Evolutionary conservation across 2,797 vertebrate genomes (phyloP).

Genomic region (Chelon labrosus): DNA sequence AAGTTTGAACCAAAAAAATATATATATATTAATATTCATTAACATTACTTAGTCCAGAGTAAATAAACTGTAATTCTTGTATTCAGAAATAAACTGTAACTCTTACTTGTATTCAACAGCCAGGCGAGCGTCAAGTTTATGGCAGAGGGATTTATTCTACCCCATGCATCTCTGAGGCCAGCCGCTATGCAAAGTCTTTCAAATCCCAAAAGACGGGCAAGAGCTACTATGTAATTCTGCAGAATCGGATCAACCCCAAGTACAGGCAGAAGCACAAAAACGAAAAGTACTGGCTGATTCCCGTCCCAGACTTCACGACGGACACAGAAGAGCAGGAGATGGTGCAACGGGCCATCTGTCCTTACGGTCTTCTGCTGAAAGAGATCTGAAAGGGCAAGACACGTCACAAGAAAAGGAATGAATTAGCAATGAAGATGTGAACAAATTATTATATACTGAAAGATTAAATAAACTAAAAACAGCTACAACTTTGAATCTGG

Average conservation of each 20-base stretch:
- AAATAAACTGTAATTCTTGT: too few species aligned
- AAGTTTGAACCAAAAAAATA: too few species aligned
- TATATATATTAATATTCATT: too few species aligned
- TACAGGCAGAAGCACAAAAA: slow-evolving; percentile 17
- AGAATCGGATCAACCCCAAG: slow-evolving; percentile 35
- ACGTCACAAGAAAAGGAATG: neutral
- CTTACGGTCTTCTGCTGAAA: slow-evolving; percentile 38
- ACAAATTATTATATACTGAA: neutral
- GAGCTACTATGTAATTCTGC: slow-evolving; percentile 21
- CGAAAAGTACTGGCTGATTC: slow-evolving; percentile 23
- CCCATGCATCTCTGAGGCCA: slow-evolving; percentile 2
- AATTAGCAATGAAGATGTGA: neutral
- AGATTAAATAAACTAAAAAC: too few species aligned
- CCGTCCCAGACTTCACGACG: fast-evolving
- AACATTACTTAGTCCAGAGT: too few species aligned
- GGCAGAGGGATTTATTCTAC: slow-evolving; percentile 40
- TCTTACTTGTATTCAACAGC: slow-evolving; percentile 27
- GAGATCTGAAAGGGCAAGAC: slow-evolving; percentile 1
- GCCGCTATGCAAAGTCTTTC: slow-evolving; percentile 6
- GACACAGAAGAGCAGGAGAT: neutral
- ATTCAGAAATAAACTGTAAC: too few species aligned
- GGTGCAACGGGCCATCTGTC: slow-evolving; percentile 30
- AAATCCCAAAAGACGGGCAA: neutral
- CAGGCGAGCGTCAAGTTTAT: fast-evolving
- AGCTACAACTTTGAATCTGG: too few species aligned